Evolutionary conservation across 92 coral and sea anemone species (phyloP), one percentile per base, ranked within the genome.

Genomic region (Desmophyllum pertusum): DNA sequence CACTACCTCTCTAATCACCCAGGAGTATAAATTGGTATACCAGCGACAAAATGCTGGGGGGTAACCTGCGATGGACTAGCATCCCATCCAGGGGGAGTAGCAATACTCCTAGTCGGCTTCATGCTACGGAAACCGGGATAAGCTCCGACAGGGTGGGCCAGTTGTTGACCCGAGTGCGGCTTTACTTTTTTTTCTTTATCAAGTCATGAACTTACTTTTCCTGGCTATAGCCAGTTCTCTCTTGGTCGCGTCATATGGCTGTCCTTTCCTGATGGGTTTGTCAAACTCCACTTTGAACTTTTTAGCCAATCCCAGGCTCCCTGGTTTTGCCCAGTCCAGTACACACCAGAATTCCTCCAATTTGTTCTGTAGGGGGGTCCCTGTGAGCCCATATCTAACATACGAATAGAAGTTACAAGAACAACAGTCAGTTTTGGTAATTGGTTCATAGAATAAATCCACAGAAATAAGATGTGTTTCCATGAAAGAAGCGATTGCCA

Each of bases 281-380:
- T 93, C 94, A 85, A 88, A 96, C 61, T 83, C 86, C 45, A 70
- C 57, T 45, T 46, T 73, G 77, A 96, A 96, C 35, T 41, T 77
- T 75, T 90, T 91, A 36, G 76, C 68, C 46, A 93, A 80, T 1
- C 98, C 98, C 39, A 96, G 84, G 76, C 96, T 92, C 37, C 98
- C 96, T 6, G 98, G 98, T 59, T 94, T 96, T 55, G 98, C 98
- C 98, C 98, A 96, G 80, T 96, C 98, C 48, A 96, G 53, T 33
- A 96, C 98, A 75, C 95, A 94, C 98, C 98, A 96, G 79, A 96
- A 92, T 81, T 96, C 98, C 19, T 78, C 81, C 50, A 94, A 81
- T 63, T 94, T 83, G 77, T 96, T 96, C 88, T 96, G 98, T 10
- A 96, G 90, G 21, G 98, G 98, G 42, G 98, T 96, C 18, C 98